A percentile compares a stretch with the other conserved stretches of the same genome.
Conservation (phyloP, 2,113 vertebrate genomes). For the Gila orcuttii region DNA sequence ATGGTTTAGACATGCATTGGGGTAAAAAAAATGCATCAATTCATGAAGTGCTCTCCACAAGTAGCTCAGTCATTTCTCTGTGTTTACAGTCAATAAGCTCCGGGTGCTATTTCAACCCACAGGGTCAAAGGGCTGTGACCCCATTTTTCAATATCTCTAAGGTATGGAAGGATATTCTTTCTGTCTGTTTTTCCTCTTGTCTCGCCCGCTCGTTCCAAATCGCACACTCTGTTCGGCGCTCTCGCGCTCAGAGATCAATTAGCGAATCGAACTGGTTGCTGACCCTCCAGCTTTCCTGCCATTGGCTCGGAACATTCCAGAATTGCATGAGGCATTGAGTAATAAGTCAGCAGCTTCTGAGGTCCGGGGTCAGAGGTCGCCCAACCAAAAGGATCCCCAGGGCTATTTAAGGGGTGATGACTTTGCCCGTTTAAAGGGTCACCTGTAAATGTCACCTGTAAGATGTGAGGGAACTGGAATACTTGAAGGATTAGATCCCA, state of each 20-base stretch:
- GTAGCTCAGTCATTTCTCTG: slow-evolving; percentile 44
- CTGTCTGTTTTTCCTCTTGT: not conserved
- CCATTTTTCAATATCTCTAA: slow-evolving; percentile 31
- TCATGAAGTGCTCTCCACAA: slow-evolving; percentile 16
- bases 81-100: slow-evolving; percentile 55
- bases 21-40: not conserved
- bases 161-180: slow-evolving; percentile 29
- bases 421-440: slow-evolving; percentile 24
- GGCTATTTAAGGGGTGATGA: slow-evolving; percentile 54
- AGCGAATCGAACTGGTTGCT: slow-evolving; percentile 52
- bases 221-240: not conserved
- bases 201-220: not conserved
- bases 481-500: not conserved
- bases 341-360: slow-evolving; percentile 73
- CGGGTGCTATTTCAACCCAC: slow-evolving; percentile 41
- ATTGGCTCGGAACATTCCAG: slow-evolving; percentile 69
- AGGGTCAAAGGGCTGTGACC: slow-evolving; percentile 47
- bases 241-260: slow-evolving; percentile 1
- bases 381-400: slow-evolving; percentile 59
- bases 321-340: slow-evolving; percentile 68
- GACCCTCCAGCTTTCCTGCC: slow-evolving; percentile 60
- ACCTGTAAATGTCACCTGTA: slow-evolving; percentile 43
- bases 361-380: slow-evolving; percentile 64
- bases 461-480: not conserved
- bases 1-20: not conserved